Evolutionary conservation across 2,113 vertebrate species (phyloP), one percentile per base, ranked within the genome.

Genomic region (Brachyhypopomus gauderio): DNA sequence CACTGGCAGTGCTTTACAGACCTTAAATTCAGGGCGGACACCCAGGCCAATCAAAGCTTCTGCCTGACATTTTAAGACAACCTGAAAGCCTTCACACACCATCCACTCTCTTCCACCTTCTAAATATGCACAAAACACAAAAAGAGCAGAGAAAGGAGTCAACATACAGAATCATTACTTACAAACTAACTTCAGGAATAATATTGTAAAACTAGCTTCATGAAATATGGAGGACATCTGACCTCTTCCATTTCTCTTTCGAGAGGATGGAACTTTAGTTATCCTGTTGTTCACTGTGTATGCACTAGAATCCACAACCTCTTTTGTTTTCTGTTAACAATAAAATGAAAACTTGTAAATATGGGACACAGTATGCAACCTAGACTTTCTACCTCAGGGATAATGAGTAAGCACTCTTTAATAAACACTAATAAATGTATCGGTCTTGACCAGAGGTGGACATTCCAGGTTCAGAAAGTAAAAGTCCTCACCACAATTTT

Each of bases 11-110:
- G n/a, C 14, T 58, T 30, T 17, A 77, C 80, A 3, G 82, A 99
- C 97, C 95, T 97, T 98, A 71, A 99, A 92, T 20, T 89, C 84
- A 4, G 93, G 83, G 60, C 85, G 76, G 5, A 96, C 93, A 77
- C 97, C 97, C 23, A 98, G 90, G 0, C 56, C 34, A 84, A 96
- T 84, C 19, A 99, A 90, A 60, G 96, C 95, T 79, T 96, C 90
- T 22, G 96, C 96, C 90, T 99, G 97, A 64, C 92, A 93, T 79
- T 77, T 93, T 55, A 99, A 93, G 73, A 98, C 91, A 69, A 94
- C 89, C 90, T 99, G 97, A 89, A 98, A 98, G 0, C 94, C 97
- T 88, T 99, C 97, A 36, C 95, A 97, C 72, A 96, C 45, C 77
- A 92, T 91, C 97, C 97, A 98, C 69, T 93, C 88, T 0, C 75